phyloP scores from a whole-genome alignment of 2,888 invertebrate genomes.

The Ophioninae sp. region DNA sequence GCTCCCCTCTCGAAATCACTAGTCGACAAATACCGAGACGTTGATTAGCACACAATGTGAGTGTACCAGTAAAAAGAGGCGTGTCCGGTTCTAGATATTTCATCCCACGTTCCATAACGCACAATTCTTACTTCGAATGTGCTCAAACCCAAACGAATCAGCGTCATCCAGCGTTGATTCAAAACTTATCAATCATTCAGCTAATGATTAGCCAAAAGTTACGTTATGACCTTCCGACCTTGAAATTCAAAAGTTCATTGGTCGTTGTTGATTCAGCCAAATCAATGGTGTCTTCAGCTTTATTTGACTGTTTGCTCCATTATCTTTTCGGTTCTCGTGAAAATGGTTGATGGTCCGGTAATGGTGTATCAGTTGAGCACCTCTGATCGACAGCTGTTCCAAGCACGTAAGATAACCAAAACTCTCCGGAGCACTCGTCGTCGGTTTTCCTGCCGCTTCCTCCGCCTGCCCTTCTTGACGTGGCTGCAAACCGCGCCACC shows the following conservation, averaged over 20 bases:
- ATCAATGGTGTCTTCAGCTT: background rate
- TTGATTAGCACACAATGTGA: constrained; percentile 72
- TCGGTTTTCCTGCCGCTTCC: constrained; percentile 36
- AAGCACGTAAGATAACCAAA: constrained; percentile 77
- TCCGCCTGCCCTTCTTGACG: constrained; percentile 10
- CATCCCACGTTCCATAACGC: constrained; percentile 10
- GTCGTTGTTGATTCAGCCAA: background rate
- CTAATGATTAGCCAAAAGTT: no score
- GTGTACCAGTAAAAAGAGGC: constrained; percentile 32
- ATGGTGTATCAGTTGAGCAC: constrained; percentile 72
- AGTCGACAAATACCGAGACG: constrained; percentile 44
- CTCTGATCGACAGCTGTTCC: constrained; percentile 79
- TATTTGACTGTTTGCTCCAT: background rate
- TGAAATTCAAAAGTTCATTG: no score
- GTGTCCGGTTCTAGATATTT: constrained; percentile 28
- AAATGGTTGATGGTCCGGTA: background rate
- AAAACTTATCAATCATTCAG: no score
- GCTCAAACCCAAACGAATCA: background rate
- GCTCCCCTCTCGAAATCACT: background rate
- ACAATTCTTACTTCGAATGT: constrained; percentile 9
- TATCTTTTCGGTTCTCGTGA: constrained; percentile 1
- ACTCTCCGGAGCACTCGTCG: constrained; percentile 65
- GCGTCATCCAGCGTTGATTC: no score
- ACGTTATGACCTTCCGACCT: no score
- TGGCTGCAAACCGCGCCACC: constrained; percentile 34